Percentiles rank a stretch among this genome's conserved stretches.
phyloP scores from a whole-genome alignment of 2,888 invertebrate species.

The Polydrusus cervinus region DNA sequence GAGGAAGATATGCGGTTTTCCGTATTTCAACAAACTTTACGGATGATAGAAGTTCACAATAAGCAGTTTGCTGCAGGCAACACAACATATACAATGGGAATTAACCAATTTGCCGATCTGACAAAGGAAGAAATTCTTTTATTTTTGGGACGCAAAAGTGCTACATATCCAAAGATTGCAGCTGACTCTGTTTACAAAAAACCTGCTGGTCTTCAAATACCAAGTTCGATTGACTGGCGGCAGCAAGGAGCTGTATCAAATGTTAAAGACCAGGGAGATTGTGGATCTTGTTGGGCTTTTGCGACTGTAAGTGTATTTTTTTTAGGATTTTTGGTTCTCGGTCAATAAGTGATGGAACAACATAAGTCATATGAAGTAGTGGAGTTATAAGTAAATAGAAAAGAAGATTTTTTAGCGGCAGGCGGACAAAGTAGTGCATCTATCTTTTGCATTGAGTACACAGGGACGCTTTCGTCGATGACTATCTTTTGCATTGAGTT shows the following conservation, averaged over 20 bases:
- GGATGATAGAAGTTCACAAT: not conserved
- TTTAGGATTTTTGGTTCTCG: no score
- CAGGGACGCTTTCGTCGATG: no score
- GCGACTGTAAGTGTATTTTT: not conserved
- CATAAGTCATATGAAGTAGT: no score
- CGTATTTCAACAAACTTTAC: slow-evolving; percentile 1
- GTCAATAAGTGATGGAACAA: no score
- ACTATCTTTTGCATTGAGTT: no score
- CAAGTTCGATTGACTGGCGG: not conserved
- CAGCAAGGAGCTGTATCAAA: not conserved
- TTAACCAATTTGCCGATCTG: not conserved
- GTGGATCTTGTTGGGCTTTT: slow-evolving; percentile 5
- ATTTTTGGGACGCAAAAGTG: not conserved
- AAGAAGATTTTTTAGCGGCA: no score
- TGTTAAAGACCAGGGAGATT: slow-evolving; percentile 7
- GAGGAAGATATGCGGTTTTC: not conserved
- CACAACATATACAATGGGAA: not conserved
- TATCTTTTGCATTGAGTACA: no score
- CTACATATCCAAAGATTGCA: not conserved
- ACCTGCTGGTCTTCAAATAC: not conserved
- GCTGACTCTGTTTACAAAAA: not conserved
- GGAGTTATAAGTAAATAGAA: no score
- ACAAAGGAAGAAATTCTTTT: not conserved
- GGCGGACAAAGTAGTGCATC: no score
- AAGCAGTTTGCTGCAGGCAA: not conserved